Evolutionary conservation across 2,113 vertebrate species (phyloP).

Genomic region (Deroptyus accipitrinus): DNA sequence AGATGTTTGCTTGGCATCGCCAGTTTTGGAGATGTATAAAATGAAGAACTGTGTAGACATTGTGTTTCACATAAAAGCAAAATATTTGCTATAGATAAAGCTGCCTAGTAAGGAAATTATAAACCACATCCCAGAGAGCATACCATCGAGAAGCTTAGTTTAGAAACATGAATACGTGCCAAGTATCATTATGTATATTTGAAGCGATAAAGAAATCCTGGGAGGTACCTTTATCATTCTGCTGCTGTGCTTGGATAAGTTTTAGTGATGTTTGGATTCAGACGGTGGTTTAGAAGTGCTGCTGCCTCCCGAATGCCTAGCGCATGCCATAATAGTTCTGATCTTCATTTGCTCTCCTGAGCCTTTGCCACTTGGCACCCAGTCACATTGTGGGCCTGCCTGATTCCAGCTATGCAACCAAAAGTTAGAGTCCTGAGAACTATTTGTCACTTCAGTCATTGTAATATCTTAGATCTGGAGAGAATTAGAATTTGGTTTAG

Average conservation of each 20-base stretch:
- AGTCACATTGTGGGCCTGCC: background rate
- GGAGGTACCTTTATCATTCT: background rate
- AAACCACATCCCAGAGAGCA: conserved; percentile 39
- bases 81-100: conserved; percentile 55
- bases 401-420: background rate
- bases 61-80: conserved; percentile 37
- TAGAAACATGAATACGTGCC: background rate
- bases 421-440: background rate
- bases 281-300: background rate
- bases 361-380: background rate
- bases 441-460: background rate
- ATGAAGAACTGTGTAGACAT: conserved; percentile 32
- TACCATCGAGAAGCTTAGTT: conserved; percentile 6
- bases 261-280: background rate
- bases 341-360: background rate
- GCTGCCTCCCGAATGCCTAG: background rate
- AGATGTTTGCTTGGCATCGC: background rate
- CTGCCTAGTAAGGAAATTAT: conserved; percentile 42
- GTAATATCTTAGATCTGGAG: background rate
- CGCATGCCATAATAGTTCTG: background rate
- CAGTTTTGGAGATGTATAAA: conserved; percentile 7
- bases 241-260: background rate
- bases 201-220: background rate
- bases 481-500: background rate
- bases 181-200: background rate